These are phyloP conservation scores for Anoncus sp. DNA, from an alignment of 2,888 invertebrate genomes.

Conservation along the genomic window DNA sequence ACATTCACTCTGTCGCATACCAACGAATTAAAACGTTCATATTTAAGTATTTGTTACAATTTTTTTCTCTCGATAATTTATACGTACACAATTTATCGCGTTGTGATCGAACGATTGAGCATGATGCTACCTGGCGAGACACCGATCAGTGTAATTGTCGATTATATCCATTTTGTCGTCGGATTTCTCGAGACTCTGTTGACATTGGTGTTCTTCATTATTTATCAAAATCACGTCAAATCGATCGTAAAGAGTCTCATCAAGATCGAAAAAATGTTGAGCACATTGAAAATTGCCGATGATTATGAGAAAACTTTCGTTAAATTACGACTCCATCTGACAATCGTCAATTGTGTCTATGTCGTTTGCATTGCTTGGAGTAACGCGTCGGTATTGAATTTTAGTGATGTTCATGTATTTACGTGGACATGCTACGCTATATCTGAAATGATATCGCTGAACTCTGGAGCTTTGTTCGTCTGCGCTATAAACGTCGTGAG, in stretches of 20 bases:
- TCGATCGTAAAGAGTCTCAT: not conserved
- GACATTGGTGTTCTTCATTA: not conserved
- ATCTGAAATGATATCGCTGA: not conserved
- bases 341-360: not conserved
- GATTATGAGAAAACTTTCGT: not conserved
- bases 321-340: not conserved
- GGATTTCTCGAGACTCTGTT: not conserved
- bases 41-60: conserved; percentile 17
- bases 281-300: not conserved
- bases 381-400: too few species aligned
- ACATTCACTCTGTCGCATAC: conserved; percentile 10
- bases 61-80: conserved; percentile 4
- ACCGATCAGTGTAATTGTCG: conserved; percentile 21
- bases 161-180: not conserved
- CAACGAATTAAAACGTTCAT: conserved; percentile 20
- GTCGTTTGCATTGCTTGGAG: not conserved
- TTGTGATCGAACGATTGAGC: not conserved
- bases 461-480: not conserved
- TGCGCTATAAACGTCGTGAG: not conserved
- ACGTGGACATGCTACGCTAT: not conserved
- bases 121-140: conserved; percentile 9
- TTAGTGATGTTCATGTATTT: too few species aligned
- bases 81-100: not conserved
- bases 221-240: conserved; percentile 9
- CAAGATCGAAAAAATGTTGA: conserved; percentile 1